Conservation (phyloP, 92 coral and sea anemone genomes). For the Siderastrea radians region DNA sequence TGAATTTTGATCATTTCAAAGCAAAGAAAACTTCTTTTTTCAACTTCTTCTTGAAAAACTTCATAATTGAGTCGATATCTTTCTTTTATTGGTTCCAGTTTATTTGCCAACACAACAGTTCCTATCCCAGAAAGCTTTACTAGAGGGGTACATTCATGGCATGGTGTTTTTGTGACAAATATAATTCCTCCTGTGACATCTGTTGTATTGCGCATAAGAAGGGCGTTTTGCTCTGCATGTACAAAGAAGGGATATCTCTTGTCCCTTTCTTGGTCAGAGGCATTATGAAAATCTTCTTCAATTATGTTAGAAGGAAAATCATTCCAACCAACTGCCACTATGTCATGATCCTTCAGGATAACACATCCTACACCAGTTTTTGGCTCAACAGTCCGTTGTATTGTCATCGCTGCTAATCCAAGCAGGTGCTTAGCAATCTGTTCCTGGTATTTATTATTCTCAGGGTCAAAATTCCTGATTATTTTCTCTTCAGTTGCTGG, state of each 20-base stretch:
- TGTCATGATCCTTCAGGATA: conserved; percentile 23
- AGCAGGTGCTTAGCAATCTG: conserved; percentile 46
- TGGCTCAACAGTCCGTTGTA: conserved; percentile 38
- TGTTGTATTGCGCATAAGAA: conserved; percentile 30
- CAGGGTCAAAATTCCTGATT: conserved; percentile 13
- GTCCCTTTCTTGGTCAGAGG: conserved; percentile 30
- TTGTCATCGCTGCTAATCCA: conserved; percentile 30
- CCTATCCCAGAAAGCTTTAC: conserved; percentile 36
- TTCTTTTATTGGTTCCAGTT: conserved; percentile 23
- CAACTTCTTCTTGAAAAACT: conserved; percentile 34
- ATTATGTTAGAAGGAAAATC: conserved; percentile 30
- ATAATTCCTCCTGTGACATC: conserved; percentile 16
- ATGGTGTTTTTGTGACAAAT: conserved; percentile 54
- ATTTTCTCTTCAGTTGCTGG: neutral
- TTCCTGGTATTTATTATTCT: neutral
- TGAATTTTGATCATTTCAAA: conserved; percentile 4
- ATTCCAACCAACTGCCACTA: conserved; percentile 50
- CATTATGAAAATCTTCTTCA: conserved; percentile 34
- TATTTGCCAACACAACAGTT: conserved; percentile 35
- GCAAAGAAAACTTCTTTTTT: conserved; percentile 34
- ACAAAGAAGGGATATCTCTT: conserved; percentile 47
- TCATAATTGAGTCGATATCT: conserved; percentile 48
- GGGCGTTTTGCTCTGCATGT: conserved; percentile 70
- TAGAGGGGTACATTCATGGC: conserved; percentile 54
- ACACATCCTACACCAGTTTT: conserved; percentile 52